Percentiles rank a stretch among this genome's conserved stretches.
Conservation (phyloP, 1,140 invertebrate species). For the Andricus grossulariae region DNA sequence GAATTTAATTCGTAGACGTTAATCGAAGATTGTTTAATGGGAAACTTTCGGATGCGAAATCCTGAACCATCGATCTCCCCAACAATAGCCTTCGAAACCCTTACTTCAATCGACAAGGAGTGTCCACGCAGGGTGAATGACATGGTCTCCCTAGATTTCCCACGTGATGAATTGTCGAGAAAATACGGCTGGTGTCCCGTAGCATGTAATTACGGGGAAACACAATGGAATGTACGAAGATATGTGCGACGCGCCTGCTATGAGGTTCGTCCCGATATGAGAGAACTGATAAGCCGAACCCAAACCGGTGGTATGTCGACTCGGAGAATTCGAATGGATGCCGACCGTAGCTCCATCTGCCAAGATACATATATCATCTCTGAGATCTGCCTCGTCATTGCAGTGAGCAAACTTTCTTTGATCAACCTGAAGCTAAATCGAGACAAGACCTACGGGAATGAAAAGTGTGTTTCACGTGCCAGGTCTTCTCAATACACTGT, state of each 20-base stretch:
- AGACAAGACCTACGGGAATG: not conserved
- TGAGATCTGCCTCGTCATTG: slow-evolving; percentile 39
- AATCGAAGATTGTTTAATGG: not conserved
- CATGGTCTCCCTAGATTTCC: slow-evolving; percentile 36
- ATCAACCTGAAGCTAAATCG: slow-evolving; percentile 29
- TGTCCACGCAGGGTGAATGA: slow-evolving; percentile 14
- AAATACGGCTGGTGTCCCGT: slow-evolving; percentile 36
- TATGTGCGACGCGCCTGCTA: slow-evolving; percentile 56
- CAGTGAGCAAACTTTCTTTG: not conserved
- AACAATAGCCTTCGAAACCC: not conserved
- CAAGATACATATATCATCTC: slow-evolving; percentile 33
- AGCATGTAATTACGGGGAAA: slow-evolving; percentile 65
- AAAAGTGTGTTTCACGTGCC: slow-evolving; percentile 1
- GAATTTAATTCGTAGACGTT: slow-evolving; percentile 38
- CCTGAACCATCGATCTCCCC: slow-evolving; percentile 7
- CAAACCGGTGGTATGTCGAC: slow-evolving; percentile 37
- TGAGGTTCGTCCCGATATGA: slow-evolving; percentile 53
- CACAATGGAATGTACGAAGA: slow-evolving; percentile 66
- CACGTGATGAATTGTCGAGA: slow-evolving; percentile 38
- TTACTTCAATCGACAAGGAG: slow-evolving; percentile 25
- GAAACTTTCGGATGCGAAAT: not conserved
- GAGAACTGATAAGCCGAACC: slow-evolving; percentile 49
- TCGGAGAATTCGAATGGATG: slow-evolving; percentile 26
- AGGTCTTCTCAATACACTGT: not conserved
- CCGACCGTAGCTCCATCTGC: slow-evolving; percentile 18